Conservation (phyloP, 1,140 invertebrate species). For the Drosophila serrata region DNA sequence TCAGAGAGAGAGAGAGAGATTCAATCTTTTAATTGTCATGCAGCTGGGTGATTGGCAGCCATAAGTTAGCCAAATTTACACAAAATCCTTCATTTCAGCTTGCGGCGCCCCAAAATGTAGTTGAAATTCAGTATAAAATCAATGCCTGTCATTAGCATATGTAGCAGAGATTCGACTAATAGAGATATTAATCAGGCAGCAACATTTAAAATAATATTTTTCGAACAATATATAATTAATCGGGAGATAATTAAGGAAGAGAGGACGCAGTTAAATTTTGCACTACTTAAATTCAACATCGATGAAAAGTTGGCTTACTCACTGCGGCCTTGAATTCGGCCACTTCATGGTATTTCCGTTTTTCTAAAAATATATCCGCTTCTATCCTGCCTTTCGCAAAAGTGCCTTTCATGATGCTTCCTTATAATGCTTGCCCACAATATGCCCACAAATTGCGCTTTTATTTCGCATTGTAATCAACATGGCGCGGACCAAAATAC, state of each 20-base stretch:
- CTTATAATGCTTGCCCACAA: constrained; percentile 47
- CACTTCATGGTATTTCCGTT: background rate
- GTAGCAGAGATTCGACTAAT: background rate
- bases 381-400: constrained; percentile 6
- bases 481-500: constrained; percentile 43
- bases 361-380: background rate
- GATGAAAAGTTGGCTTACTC: background rate
- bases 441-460: constrained; percentile 73
- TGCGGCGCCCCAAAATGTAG: background rate
- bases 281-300: background rate
- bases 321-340: background rate
- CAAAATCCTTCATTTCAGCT: constrained; percentile 30
- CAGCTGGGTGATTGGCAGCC: constrained; percentile 46
- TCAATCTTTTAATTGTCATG: constrained; percentile 50
- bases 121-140: background rate
- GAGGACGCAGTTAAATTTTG: background rate
- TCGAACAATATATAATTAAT: background rate
- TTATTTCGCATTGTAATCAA: constrained; percentile 69
- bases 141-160: background rate
- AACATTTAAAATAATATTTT: background rate
- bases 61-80: constrained; percentile 65
- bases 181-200: background rate
- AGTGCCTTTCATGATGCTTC: constrained; percentile 29
- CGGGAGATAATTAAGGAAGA: background rate
- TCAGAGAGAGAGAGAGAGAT: constrained; percentile 30